Evolutionary conservation across 2,797 vertebrate species (phyloP).

Genomic region (Gastrophryne carolinensis): DNA sequence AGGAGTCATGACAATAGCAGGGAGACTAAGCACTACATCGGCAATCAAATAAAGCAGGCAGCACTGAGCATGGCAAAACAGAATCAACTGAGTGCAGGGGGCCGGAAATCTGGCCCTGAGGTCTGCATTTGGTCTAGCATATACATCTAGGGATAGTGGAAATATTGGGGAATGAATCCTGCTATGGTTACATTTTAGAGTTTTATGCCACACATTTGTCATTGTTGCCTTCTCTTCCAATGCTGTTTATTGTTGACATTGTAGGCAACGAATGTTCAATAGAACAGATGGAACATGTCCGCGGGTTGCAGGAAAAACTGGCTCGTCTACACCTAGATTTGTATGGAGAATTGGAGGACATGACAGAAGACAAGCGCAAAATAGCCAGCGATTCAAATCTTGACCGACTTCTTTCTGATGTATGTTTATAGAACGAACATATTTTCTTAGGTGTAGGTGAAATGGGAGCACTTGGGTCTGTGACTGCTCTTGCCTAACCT

Average conservation of each 20-base stretch:
- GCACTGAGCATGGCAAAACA: too few relatives aligned
- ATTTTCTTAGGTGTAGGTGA: too few relatives aligned
- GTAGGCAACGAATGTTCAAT: conserved; percentile 96
- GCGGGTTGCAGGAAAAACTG: conserved; percentile 97
- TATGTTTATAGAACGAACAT: too few relatives aligned
- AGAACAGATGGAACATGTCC: conserved; percentile 94
- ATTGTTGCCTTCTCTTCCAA: not conserved
- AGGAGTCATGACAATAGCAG: too few relatives aligned
- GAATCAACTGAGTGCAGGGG: not conserved
- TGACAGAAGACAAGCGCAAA: conserved; percentile 90
- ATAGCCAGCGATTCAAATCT: conserved; percentile 86
- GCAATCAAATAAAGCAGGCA: too few relatives aligned
- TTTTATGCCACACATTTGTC: not conserved
- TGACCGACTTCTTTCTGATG: conserved; percentile 90
- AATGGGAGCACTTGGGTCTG: too few relatives aligned
- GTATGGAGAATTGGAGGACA: conserved; percentile 89
- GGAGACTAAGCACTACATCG: too few relatives aligned
- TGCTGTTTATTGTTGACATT: conserved; percentile 10
- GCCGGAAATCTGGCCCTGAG: too few relatives aligned
- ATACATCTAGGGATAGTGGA: too few relatives aligned
- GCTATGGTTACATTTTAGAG: not conserved
- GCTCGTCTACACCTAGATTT: conserved; percentile 94
- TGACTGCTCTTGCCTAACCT: too few relatives aligned
- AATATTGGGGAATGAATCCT: too few relatives aligned
- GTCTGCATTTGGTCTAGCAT: not conserved